Evolutionary conservation across 2,888 invertebrate genomes (phyloP), one percentile per base, ranked within the genome.

Genomic region (Trissoscelio sp.): DNA sequence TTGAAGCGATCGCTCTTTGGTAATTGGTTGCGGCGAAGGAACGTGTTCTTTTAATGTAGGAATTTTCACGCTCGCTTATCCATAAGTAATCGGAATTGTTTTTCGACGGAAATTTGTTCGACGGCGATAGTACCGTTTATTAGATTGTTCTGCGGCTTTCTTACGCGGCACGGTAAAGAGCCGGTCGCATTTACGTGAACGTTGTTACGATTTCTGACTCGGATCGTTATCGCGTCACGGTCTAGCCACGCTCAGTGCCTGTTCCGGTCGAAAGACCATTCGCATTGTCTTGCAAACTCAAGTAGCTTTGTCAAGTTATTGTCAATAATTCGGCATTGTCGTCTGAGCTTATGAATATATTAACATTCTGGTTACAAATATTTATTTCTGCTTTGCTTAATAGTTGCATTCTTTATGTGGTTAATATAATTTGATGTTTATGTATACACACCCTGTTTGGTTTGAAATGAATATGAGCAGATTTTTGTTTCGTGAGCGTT

Each of bases 141-240:
- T 72, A 46, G 66, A 58, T 67, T 53, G 67, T 73, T 66, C 46
- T 16, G 42, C 34, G 46, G 46, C 12, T 64, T 55, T 69, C 48
- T 62, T 67, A 48, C 18, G 44, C 48, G 42, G 53, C 28, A 34
- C 51, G 34, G 64, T 64, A 78, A 73, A 51, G 53, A 66, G 66
- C 16, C 53, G 42, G 34, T 79, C 66, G 57, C 60, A 18, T 74
- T 79, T 74, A 74, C 46, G 67, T 16, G 53, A 67, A 53, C 37
- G 72, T 58, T 70, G 62, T 73, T 73, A 60, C 80, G 72, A 81
- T 75, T 75, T 72, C 74, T 75, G 70, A 51, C 82, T 64, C 57
- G 37, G 86, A 85, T 86, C 84, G 82, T 84, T 86, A 86, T 86
- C 86, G 83, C 80, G 84, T 85, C 84, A 84, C 81, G 86, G 81